Evolutionary conservation across 2,888 invertebrate genomes (phyloP), one percentile per base, ranked within the genome.

Genomic region (Dilophus febrilis): DNA sequence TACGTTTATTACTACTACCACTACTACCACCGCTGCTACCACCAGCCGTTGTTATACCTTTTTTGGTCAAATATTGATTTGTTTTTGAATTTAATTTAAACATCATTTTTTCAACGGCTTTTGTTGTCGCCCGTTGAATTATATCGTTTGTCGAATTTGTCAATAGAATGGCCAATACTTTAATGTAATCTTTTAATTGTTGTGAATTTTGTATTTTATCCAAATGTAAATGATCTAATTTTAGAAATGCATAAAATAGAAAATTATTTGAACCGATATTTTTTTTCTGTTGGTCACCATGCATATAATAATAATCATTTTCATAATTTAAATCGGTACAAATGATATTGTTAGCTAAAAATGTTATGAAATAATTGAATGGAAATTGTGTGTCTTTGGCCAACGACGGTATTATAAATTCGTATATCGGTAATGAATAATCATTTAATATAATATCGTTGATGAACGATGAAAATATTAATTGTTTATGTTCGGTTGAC

Each of bases 401-500:
- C 42, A 87, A 56, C 7, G 76, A 74, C 12, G 85, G 84, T 47
- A 87, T 62, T 28, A 85, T 59, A 49, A 71, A 77, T 59, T 72
- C 67, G 47, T 76, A 75, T 12, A 85, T 66, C 2, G 80, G 70
- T 46, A 77, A 74, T 0, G 75, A 72, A 49, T 80, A 71, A 5
- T 70, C 67, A 37, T 72, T 70, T 44, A 74, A 72, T 12, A 86
- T 62, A 51, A 85, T 77, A 44, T 76, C 69, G 35, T 66, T 64
- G 27, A 75, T 70, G 50, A 85, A 78, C 3, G 56, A 57, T 27
- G 38, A 22, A 2, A 42, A 11, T 19, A 40, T 40, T 7, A 35
- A 18, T 29, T 2, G 28, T 12, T 7, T 31, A 11, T 35, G 31
- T 26, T 29, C 40, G 22, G 16, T 36, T 27, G 16, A n/a, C n/a